phyloP scores from a whole-genome alignment of 2,888 invertebrate species.

The Pelosia muscerda region DNA sequence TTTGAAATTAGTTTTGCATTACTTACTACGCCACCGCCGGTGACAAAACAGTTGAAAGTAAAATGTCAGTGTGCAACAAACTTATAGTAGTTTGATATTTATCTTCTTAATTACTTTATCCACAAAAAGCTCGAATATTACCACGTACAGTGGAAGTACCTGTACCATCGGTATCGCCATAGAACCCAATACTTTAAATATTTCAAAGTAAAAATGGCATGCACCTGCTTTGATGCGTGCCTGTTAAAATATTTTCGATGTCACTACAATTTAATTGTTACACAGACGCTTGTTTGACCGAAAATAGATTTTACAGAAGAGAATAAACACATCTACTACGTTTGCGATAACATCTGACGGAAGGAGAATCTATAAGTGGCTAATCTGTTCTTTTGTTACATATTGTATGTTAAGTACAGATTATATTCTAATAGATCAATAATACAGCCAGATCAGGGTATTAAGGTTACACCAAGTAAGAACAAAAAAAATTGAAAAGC shows the following conservation, averaged over 20 bases:
- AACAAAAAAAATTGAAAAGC: neutral
- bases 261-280: neutral
- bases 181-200: slow-evolving; percentile 1
- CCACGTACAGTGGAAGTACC: no score
- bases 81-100: no score
- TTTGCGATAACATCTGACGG: neutral
- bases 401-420: neutral
- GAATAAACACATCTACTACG: no score
- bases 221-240: slow-evolving; percentile 7
- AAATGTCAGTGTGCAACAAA: no score
- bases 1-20: no score
- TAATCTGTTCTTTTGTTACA: neutral
- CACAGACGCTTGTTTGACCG: neutral
- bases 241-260: neutral
- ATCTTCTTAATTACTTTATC: no score
- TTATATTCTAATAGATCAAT: neutral
- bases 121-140: no score
- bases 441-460: neutral
- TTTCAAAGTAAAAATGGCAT: slow-evolving; percentile 1
- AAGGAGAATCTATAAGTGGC: neutral
- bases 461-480: neutral
- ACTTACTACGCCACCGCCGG: no score
- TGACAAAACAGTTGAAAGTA: no score
- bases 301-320: neutral
- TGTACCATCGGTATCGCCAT: neutral